Evolutionary conservation across 2,888 invertebrate genomes (phyloP).

Genomic region (Norana najaformis): DNA sequence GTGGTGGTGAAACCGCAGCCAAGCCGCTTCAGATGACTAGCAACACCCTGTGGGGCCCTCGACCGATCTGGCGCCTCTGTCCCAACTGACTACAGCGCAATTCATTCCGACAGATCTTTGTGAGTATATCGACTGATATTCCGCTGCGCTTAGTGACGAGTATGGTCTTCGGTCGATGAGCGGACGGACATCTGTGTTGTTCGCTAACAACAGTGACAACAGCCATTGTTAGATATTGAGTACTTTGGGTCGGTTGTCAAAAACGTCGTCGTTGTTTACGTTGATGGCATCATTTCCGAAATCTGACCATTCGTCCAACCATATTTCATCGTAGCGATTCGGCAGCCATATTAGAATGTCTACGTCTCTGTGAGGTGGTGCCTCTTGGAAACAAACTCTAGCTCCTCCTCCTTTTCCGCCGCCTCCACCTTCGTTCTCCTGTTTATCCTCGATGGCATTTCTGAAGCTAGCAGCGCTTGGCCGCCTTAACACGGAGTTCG

Average conservation of each 20-base stretch:
- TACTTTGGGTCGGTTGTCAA: not conserved
- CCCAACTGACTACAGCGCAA: not conserved
- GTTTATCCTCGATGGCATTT: no score
- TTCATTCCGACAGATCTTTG: not conserved
- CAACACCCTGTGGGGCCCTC: not conserved
- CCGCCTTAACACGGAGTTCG: not conserved
- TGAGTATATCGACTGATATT: not conserved
- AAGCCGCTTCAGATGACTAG: no score
- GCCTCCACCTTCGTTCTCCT: not conserved
- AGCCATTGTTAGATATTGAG: not conserved
- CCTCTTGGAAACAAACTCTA: not conserved
- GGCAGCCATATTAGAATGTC: conserved; percentile 41
- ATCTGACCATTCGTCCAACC: conserved; percentile 44
- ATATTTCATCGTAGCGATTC: conserved; percentile 31
- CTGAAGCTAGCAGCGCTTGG: not conserved
- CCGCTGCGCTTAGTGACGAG: not conserved
- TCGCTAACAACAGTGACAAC: no score
- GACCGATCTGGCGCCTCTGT: not conserved
- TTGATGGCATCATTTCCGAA: conserved; percentile 16
- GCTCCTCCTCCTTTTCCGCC: not conserved
- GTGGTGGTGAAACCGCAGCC: not conserved
- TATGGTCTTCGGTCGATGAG: not conserved
- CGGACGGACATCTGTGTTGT: no score
- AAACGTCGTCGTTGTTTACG: not conserved
- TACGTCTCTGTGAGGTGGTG: conserved; percentile 26